Conservation (phyloP, 2,888 invertebrate species). For the Melipona bicolor region DNA sequence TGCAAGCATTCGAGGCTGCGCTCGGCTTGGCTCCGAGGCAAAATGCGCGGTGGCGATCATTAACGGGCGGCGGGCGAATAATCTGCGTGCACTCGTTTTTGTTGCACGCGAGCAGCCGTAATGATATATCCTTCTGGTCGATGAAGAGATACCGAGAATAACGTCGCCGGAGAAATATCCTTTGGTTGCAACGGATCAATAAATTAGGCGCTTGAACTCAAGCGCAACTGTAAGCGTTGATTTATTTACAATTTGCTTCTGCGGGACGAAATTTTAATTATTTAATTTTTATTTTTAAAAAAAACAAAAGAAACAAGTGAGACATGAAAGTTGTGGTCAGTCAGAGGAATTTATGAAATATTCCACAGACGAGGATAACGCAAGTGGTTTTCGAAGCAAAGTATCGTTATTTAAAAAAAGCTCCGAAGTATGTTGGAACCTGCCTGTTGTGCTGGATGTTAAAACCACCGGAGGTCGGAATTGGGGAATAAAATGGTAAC, state of each 20-base stretch:
- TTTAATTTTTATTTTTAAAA: too few species aligned
- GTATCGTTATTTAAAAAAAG: background rate
- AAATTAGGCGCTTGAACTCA: background rate
- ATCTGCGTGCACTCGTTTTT: background rate
- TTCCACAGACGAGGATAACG: background rate
- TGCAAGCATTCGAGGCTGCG: conserved; percentile 15
- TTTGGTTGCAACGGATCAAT: background rate
- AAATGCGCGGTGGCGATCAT: conserved; percentile 36
- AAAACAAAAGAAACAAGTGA: too few species aligned
- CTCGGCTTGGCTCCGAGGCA: conserved; percentile 12
- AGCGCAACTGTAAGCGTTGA: too few species aligned
- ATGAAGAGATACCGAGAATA: background rate
- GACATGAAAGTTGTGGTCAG: too few species aligned
- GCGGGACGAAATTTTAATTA: too few species aligned
- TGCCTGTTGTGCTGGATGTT: too few species aligned
- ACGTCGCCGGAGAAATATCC: background rate
- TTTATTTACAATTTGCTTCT: too few species aligned
- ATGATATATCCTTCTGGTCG: background rate
- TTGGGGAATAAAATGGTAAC: conserved; percentile 1
- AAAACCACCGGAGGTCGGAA: background rate
- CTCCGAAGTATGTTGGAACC: background rate
- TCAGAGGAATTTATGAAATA: too few species aligned
- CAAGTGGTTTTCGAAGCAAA: background rate
- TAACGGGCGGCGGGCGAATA: conserved; percentile 34
- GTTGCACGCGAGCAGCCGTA: background rate